Conservation (phyloP, 2,888 invertebrate genomes). For the Nomada ruficornis region DNA sequence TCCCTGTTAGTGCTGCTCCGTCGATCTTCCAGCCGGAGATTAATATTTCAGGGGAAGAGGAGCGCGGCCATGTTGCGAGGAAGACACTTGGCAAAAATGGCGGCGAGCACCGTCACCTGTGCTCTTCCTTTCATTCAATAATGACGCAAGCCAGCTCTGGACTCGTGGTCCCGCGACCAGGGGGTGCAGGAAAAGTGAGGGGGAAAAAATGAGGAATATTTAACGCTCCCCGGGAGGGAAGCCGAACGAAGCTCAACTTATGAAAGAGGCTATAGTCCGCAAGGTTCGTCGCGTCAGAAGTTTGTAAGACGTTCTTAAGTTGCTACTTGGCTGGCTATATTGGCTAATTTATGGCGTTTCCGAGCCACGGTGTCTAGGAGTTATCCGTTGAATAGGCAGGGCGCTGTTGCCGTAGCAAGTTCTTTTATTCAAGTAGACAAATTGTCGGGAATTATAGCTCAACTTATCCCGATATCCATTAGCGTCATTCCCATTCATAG, state of each 20-base stretch:
- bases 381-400: neutral
- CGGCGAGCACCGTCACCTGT: conserved; percentile 14
- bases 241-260: conserved; percentile 10
- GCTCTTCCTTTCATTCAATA: conserved; percentile 27
- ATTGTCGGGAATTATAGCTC: neutral
- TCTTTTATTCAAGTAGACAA: neutral
- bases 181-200: neutral
- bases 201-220: conserved; percentile 22
- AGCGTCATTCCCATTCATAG: no score
- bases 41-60: conserved; percentile 62
- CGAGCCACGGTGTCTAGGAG: neutral
- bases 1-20: conserved; percentile 56
- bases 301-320: conserved; percentile 28
- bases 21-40: conserved; percentile 46
- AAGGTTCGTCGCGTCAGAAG: conserved; percentile 10
- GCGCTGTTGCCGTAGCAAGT: neutral
- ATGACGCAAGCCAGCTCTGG: conserved; percentile 20
- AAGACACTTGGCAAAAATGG: conserved; percentile 57
- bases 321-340: conserved; percentile 20
- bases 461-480: neutral
- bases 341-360: conserved; percentile 33
- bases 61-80: conserved; percentile 42
- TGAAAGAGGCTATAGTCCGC: neutral
- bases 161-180: conserved; percentile 8
- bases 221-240: conserved; percentile 22